Percentiles rank a stretch among this genome's conserved stretches.
Conservation (phyloP, 2,797 vertebrate species). For the Petrocephalus sullivani region DNA sequence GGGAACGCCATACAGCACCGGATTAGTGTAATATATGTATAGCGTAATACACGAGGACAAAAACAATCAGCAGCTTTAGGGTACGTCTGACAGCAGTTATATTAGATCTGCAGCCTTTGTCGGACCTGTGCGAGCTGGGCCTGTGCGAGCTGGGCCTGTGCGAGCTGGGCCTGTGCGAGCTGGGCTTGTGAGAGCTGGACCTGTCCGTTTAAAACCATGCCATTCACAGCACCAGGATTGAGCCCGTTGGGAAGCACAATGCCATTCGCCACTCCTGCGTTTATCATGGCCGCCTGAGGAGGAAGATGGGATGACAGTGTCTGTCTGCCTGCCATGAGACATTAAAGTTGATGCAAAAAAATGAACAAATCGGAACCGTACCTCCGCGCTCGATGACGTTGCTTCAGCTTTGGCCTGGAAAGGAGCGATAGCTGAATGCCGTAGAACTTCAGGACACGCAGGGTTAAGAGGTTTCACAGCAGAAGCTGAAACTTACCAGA, state of each 20-base stretch:
- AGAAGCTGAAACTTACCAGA: conserved; percentile 31
- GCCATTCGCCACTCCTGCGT: conserved; percentile 38
- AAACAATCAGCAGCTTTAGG: neutral
- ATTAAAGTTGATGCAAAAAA: neutral
- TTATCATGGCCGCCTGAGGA: conserved; percentile 28
- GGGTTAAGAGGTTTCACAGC: neutral
- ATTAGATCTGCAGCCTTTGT: neutral
- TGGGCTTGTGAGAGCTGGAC: conserved; percentile 28
- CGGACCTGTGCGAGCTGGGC: conserved; percentile 27
- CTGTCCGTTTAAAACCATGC: conserved; percentile 37
- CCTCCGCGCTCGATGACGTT: conserved; percentile 54
- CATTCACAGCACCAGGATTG: conserved; percentile 43
- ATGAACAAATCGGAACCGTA: neutral
- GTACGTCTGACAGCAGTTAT: neutral
- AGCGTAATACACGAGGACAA: neutral
- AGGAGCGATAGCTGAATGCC: neutral
- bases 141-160: too few relatives aligned
- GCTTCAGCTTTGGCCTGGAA: conserved; percentile 40
- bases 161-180: too few relatives aligned
- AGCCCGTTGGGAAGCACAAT: conserved; percentile 43
- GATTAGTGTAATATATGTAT: neutral
- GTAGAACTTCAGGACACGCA: neutral
- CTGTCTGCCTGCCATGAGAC: neutral
- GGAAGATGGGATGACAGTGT: neutral
- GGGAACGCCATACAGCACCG: neutral